Evolutionary conservation across 2,113 vertebrate genomes (phyloP).

Genomic region (Gadus macrocephalus): DNA sequence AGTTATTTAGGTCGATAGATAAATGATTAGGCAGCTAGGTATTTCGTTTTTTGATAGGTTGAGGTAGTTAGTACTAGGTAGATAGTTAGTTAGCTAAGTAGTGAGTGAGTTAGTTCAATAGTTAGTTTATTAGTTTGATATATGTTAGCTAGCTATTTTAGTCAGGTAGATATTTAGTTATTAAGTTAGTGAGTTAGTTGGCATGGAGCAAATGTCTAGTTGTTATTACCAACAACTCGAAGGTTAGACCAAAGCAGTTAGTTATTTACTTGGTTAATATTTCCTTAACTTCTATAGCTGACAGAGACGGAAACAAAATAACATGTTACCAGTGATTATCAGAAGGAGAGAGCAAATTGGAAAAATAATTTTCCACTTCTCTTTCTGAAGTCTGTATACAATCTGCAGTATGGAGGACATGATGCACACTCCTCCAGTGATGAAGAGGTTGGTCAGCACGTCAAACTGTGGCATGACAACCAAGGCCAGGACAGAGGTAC

Average conservation of each 20-base stretch:
- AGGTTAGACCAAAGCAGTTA: too few relatives aligned
- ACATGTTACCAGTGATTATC: slow-evolving; percentile 53
- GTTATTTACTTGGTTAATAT: too few relatives aligned
- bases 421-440: slow-evolving; percentile 72
- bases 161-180: too few relatives aligned
- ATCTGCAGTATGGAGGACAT: slow-evolving; percentile 68
- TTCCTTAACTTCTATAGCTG: neutral
- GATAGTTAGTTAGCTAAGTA: neutral
- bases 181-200: too few relatives aligned
- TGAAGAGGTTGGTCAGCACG: slow-evolving; percentile 74
- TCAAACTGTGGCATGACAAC: slow-evolving; percentile 78
- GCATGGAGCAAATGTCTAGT: too few relatives aligned
- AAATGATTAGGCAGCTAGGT: too few relatives aligned
- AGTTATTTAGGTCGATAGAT: slow-evolving; percentile 4
- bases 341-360: slow-evolving; percentile 70
- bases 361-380: slow-evolving; percentile 70
- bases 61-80: too few relatives aligned
- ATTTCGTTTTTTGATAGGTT: too few relatives aligned
- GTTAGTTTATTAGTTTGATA: too few relatives aligned
- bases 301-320: neutral
- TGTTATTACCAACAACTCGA: too few relatives aligned
- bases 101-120: too few relatives aligned
- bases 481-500: slow-evolving; percentile 69
- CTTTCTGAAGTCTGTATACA: slow-evolving; percentile 54
- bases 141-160: too few relatives aligned